Evolutionary conservation across 2,113 vertebrate genomes (phyloP).

Genomic region (Tupaia chinensis): DNA sequence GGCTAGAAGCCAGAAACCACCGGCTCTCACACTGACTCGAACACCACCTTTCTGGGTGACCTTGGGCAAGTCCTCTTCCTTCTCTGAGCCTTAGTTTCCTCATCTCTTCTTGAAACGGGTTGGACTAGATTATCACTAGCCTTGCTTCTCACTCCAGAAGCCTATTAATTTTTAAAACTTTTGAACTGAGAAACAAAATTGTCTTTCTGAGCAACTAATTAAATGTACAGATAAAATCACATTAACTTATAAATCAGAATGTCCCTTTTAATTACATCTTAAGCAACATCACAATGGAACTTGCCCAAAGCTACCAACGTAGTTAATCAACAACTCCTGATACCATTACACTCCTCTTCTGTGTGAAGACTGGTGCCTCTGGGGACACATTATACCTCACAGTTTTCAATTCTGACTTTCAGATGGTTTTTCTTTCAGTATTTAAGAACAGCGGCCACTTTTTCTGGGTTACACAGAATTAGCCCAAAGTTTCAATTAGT

Average conservation of each 20-base stretch:
- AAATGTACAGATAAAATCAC: slow-evolving; percentile 77
- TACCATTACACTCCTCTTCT: neutral
- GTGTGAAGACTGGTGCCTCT: neutral
- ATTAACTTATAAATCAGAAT: slow-evolving; percentile 79
- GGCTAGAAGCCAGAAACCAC: slow-evolving; percentile 9
- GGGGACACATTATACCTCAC: neutral
- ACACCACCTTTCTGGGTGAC: slow-evolving; percentile 1
- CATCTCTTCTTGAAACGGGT: neutral
- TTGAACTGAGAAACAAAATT: slow-evolving; percentile 55
- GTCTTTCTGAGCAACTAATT: slow-evolving; percentile 73
- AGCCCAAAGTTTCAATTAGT: slow-evolving; percentile 1
- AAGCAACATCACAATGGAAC: slow-evolving; percentile 57
- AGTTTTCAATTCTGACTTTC: neutral
- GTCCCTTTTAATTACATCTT: slow-evolving; percentile 76
- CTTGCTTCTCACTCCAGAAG: slow-evolving; percentile 17
- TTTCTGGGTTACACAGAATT: neutral
- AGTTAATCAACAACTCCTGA: slow-evolving; percentile 66
- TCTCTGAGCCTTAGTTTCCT: neutral
- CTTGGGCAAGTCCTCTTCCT: neutral
- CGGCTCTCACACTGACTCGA: neutral
- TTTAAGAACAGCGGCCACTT: slow-evolving; percentile 1
- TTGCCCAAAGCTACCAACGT: slow-evolving; percentile 46
- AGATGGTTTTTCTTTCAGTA: neutral
- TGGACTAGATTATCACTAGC: slow-evolving; percentile 1
- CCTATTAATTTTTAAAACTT: slow-evolving; percentile 72